These are phyloP conservation scores for Macroteleia sp. DNA, from an alignment of 2,888 invertebrate species.

Conservation along the genomic window DNA sequence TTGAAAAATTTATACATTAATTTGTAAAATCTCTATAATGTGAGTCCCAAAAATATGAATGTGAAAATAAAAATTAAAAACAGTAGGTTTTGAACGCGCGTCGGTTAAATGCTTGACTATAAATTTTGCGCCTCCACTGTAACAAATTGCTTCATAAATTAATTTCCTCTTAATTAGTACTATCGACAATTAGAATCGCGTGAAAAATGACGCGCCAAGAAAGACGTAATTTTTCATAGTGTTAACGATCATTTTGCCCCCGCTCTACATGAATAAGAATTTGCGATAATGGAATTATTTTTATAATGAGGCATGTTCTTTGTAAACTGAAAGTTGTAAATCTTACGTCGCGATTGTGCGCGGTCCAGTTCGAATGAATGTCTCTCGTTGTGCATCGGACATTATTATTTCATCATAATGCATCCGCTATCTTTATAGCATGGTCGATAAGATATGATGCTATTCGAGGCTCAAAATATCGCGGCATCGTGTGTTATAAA, in stretches of 20 bases:
- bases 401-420: constrained; percentile 59
- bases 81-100: too few species aligned
- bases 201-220: constrained; percentile 20
- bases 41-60: too few species aligned
- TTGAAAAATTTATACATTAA: too few species aligned
- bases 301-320: constrained; percentile 35
- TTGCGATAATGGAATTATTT: constrained; percentile 49
- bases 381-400: constrained; percentile 55
- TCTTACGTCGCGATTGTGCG: constrained; percentile 36
- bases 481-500: constrained; percentile 6
- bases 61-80: too few species aligned
- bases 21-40: too few species aligned
- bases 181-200: constrained; percentile 31
- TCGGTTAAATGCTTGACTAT: too few species aligned
- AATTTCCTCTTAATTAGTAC: constrained; percentile 34
- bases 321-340: constrained; percentile 33
- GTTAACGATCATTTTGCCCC: constrained; percentile 36
- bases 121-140: too few species aligned
- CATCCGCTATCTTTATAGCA: constrained; percentile 41
- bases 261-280: constrained; percentile 56
- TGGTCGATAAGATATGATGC: constrained; percentile 27
- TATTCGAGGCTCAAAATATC: constrained; percentile 32
- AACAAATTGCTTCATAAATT: constrained; percentile 31
- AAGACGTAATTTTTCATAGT: constrained; percentile 33
- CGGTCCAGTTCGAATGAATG: constrained; percentile 57